Evolutionary conservation across 2,888 invertebrate species (phyloP).

Genomic region (Biston betularia): DNA sequence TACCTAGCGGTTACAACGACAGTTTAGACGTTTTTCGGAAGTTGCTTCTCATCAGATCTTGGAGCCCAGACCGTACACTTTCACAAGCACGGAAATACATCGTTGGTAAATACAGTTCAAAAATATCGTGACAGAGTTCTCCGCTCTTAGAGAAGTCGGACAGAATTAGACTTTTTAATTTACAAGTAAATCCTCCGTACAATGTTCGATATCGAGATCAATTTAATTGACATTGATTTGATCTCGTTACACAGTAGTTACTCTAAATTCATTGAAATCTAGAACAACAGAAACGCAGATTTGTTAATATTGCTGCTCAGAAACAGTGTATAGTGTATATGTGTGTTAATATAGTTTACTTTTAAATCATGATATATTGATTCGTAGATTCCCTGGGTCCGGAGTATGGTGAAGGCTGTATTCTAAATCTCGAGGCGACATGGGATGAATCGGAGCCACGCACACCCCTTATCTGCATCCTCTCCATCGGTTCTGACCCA

Average conservation of each 20-base stretch:
- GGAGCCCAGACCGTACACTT: constrained; percentile 98
- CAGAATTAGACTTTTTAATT: background rate
- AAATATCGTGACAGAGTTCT: background rate
- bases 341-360: too few relatives aligned
- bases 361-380: too few relatives aligned
- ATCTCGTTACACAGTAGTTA: too few relatives aligned
- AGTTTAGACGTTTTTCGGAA: constrained; percentile 95
- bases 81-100: constrained; percentile 97
- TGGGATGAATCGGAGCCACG: constrained; percentile 96
- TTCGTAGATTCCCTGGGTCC: constrained; percentile 91
- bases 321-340: too few relatives aligned
- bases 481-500: constrained; percentile 98
- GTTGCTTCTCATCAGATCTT: constrained; percentile 94
- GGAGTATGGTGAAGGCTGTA: constrained; percentile 96
- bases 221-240: too few relatives aligned
- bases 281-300: too few relatives aligned
- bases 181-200: background rate
- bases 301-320: too few relatives aligned
- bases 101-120: constrained; percentile 85
- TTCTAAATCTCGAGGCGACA: constrained; percentile 95
- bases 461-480: constrained; percentile 95
- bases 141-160: background rate
- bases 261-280: too few relatives aligned
- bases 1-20: constrained; percentile 96
- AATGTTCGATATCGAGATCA: too few relatives aligned